Evolutionary conservation across 2,113 vertebrate genomes (phyloP).

Genomic region (Empidonax alnorum): DNA sequence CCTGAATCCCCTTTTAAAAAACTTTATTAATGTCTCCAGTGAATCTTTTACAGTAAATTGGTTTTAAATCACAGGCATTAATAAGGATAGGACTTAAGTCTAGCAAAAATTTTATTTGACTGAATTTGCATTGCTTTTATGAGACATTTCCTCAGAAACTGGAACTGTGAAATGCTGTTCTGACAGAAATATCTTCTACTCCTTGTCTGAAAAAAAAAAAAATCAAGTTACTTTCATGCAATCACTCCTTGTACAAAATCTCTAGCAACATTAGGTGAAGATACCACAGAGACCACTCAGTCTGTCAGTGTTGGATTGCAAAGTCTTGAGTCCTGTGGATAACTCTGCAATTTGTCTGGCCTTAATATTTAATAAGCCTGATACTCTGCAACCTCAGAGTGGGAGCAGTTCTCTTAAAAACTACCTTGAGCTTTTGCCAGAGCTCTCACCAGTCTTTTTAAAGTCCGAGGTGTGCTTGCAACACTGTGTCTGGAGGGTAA

Average conservation of each 20-base stretch:
- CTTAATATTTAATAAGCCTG: conserved; percentile 36
- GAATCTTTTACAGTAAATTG: not conserved
- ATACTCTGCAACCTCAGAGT: not conserved
- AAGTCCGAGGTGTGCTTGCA: not conserved
- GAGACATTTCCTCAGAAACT: not conserved
- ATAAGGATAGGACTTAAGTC: not conserved
- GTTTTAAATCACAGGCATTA: not conserved
- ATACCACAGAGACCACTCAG: not conserved
- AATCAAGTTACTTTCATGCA: not conserved
- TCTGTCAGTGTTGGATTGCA: not conserved
- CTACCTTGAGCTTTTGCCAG: not conserved
- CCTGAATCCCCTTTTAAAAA: not conserved
- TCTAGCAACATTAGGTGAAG: not conserved
- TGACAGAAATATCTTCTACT: not conserved
- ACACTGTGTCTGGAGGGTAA: not conserved
- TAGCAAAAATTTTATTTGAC: not conserved
- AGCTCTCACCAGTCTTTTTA: not conserved
- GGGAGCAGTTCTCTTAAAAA: not conserved
- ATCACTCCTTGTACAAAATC: not conserved
- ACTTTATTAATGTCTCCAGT: not conserved
- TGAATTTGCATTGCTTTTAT: not conserved
- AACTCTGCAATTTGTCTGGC: not conserved
- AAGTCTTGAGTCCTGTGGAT: not conserved
- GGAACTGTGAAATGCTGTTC: not conserved
- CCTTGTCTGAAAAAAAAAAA: not conserved